Conservation (phyloP, 2,113 vertebrate species). For the Sinocyclocheilus rhinocerous region DNA sequence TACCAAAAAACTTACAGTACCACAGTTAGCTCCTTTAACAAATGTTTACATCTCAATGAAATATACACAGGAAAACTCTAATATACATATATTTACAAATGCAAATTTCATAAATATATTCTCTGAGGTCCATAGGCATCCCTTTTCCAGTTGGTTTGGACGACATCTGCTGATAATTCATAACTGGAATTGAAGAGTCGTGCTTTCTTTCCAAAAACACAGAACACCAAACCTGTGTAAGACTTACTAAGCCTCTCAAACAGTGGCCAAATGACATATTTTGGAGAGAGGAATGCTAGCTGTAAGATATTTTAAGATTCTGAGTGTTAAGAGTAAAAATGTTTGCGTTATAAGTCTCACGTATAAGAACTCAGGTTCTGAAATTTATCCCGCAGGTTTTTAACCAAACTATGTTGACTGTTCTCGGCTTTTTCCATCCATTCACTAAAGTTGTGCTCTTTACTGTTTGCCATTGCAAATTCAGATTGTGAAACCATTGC, state of each 20-base stretch:
- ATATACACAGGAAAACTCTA: neutral
- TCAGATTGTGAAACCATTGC: neutral
- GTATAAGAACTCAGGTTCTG: constrained; percentile 83
- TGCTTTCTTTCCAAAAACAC: neutral
- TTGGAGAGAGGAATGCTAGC: neutral
- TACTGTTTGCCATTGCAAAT: neutral
- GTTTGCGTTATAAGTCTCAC: constrained; percentile 35
- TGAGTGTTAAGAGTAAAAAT: neutral
- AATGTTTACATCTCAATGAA: constrained; percentile 26
- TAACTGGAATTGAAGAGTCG: neutral
- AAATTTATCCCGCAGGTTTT: constrained; percentile 89
- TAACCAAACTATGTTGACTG: constrained; percentile 79
- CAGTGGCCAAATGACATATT: neutral
- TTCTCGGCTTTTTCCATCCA: constrained; percentile 60
- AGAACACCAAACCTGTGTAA: neutral
- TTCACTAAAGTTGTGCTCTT: constrained; percentile 39
- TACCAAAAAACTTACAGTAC: neutral
- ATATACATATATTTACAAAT: constrained; percentile 34
- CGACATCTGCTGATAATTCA: neutral
- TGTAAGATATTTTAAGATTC: neutral
- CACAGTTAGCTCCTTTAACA: neutral
- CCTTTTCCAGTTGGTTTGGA: neutral
- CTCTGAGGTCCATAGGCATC: constrained; percentile 20
- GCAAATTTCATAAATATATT: constrained; percentile 35
- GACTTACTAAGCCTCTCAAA: neutral